Base-by-base conservation (phyloP, 2,888 invertebrate genomes). In the Biston betularia region DNA sequence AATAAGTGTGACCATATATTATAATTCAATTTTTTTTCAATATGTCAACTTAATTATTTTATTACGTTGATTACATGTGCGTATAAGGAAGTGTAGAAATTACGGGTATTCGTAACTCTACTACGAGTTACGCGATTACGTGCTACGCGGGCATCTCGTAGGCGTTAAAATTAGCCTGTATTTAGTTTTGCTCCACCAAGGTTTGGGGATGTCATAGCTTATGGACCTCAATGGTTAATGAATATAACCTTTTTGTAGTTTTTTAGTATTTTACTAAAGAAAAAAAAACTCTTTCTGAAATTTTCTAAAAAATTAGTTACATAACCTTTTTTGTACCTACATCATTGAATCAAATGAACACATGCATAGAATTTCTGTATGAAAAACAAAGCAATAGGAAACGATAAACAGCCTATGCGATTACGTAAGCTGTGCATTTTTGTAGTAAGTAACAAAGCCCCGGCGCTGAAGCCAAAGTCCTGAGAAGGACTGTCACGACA, bases 401-500 rank as follows among this genome's bases (percentile, higher is more conserved):
- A 8, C 8, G 15, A 53, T 38, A 34, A 53, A 40, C 15, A 8
- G 42, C 7, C 4, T 5, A 57, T 9, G 69, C 61, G 73, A 73
- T 87, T 86, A 86, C 89, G 90, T 87, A 83, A 87, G 76, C 73
- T 75, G 75, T 68, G 80, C 76, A 76, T 80, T 77, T 68, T 54
- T 56, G 38, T 8, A 35, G 65, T 63, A 59, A 67, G 56, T 62
- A 59, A 71, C 76, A 76, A 79, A 82, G 66, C 77, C 89, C 69
- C 74, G 83, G 85, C 82, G 83, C 75, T 62, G 70, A 70, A 57
- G 48, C 79, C 70, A 82, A 50, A 84, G 90, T 90, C 93, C 92
- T 73, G 77, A 78, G 69, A 74, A 86, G 92, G 89, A 92, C 90
- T 92, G 89, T 85, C 85, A 85, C 86, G 88, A 86, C 88, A 84